These are phyloP conservation scores for Choloepus hoffmanni DNA, from an alignment of 2,113 vertebrate species.

Conservation along the genomic window DNA sequence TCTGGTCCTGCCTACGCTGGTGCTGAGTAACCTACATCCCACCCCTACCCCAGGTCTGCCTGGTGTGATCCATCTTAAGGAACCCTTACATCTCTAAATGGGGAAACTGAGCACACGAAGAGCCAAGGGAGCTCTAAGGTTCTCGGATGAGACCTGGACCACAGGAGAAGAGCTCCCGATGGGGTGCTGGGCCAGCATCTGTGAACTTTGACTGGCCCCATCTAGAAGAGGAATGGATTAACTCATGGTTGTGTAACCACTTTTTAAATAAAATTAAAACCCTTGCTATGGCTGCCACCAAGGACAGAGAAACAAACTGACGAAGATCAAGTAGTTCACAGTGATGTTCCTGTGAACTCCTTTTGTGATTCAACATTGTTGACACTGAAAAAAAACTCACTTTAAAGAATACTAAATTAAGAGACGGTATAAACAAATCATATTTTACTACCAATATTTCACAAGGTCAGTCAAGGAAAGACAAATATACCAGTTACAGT, in stretches of 20 bases:
- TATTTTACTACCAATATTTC: slow-evolving; percentile 38
- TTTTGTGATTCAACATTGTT: slow-evolving; percentile 20
- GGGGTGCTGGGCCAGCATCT: background rate
- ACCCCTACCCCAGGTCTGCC: background rate
- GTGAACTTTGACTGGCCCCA: background rate
- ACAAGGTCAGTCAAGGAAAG: slow-evolving; percentile 47
- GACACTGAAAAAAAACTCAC: background rate
- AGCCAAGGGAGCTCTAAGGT: background rate
- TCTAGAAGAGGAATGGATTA: slow-evolving; percentile 27
- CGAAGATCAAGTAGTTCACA: slow-evolving; percentile 30
- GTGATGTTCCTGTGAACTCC: background rate
- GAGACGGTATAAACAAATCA: slow-evolving; percentile 25
- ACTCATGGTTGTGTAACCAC: background rate
- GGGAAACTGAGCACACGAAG: background rate
- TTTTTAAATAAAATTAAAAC: slow-evolving; percentile 42
- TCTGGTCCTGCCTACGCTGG: background rate
- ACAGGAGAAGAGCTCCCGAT: background rate
- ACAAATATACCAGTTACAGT: background rate
- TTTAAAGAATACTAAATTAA: slow-evolving; percentile 58
- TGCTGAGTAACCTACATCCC: background rate
- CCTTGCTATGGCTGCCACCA: background rate
- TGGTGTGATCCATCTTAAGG: background rate
- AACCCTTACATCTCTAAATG: background rate
- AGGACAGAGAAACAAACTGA: background rate
- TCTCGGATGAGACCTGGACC: background rate